These are phyloP conservation scores for Hiodon tergisus DNA, from an alignment of 2,113 vertebrate genomes.

Conservation along the genomic window DNA sequence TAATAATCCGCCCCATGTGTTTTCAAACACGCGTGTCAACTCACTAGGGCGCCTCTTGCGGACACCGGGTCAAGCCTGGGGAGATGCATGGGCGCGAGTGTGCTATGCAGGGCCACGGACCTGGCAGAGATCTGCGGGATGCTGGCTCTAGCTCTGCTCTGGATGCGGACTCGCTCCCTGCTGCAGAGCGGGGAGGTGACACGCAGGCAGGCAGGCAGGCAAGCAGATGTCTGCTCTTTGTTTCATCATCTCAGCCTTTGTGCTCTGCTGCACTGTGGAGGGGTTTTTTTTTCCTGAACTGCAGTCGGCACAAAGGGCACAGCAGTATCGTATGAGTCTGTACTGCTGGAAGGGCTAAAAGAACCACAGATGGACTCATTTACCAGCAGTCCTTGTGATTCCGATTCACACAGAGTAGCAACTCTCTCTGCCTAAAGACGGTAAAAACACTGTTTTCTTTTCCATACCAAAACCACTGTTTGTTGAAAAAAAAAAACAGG, in stretches of 20 bases:
- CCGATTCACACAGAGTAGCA: neutral
- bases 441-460: no score
- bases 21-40: neutral
- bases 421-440: neutral
- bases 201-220: neutral
- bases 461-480: no score
- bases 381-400: neutral
- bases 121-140: no score
- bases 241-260: neutral
- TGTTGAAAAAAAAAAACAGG: no score
- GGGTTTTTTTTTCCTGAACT: neutral
- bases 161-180: neutral
- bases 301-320: neutral
- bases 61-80: no score
- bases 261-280: neutral
- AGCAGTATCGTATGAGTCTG: neutral
- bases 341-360: neutral
- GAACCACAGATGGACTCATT: neutral
- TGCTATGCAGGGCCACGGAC: no score
- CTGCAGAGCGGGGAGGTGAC: neutral
- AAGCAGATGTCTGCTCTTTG: neutral
- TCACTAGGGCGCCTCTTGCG: no score
- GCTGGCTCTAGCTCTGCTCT: no score
- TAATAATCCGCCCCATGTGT: conserved; percentile 18
- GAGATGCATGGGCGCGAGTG: no score